Evolutionary conservation across 2,797 vertebrate species (phyloP).

Genomic region (Centroberyx gerrardi): DNA sequence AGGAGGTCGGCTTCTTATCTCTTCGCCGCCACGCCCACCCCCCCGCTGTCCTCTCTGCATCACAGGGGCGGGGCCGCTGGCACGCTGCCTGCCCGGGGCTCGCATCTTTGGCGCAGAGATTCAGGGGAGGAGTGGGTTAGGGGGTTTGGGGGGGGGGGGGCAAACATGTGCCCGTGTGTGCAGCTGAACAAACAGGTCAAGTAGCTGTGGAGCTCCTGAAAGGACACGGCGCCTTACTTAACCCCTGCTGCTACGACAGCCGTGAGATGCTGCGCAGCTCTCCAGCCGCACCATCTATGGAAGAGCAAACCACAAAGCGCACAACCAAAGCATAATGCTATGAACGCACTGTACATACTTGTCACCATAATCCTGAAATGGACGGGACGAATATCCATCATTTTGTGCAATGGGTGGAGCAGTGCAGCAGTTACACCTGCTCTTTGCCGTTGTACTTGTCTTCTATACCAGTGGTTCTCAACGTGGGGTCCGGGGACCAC

Average conservation of each 20-base stretch:
- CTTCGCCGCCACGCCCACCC: slow-evolving; percentile 32
- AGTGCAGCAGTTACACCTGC: slow-evolving; percentile 15
- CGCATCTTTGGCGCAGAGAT: slow-evolving; percentile 46
- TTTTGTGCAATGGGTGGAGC: background rate
- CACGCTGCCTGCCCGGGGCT: slow-evolving; percentile 29
- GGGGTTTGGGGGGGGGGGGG: slow-evolving; percentile 10
- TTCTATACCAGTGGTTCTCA: background rate
- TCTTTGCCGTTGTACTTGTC: background rate
- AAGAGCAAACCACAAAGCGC: slow-evolving; percentile 25
- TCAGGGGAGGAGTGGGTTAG: slow-evolving; percentile 35
- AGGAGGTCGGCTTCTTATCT: slow-evolving; percentile 67
- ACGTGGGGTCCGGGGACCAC: too few species aligned
- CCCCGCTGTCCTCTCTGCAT: slow-evolving; percentile 36
- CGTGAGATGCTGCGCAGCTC: slow-evolving; percentile 37
- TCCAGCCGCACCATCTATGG: slow-evolving; percentile 26
- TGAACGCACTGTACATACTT: background rate
- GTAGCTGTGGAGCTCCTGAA: slow-evolving; percentile 73
- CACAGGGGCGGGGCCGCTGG: slow-evolving; percentile 39
- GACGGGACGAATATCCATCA: background rate
- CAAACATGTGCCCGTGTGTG: slow-evolving; percentile 45
- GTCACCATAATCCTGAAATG: background rate
- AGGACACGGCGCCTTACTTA: slow-evolving; percentile 61
- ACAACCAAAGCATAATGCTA: slow-evolving; percentile 18
- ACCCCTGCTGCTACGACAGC: slow-evolving; percentile 50
- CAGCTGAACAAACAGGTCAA: slow-evolving; percentile 86